Conservation (phyloP, 2,888 invertebrate species). For the Anorthoa munda region DNA sequence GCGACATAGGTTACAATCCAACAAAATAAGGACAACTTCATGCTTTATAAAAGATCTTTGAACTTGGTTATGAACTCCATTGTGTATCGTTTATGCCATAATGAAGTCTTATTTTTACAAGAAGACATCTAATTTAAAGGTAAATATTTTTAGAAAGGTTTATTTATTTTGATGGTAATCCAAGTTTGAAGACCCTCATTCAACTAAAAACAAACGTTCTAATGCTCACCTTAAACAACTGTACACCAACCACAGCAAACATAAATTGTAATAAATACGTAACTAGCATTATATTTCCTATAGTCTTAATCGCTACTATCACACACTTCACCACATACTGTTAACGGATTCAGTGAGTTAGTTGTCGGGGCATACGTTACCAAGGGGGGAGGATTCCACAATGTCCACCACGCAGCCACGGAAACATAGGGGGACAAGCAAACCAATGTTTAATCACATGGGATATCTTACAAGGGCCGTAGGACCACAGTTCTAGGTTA, state of each 20-base stretch:
- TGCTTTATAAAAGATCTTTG: constrained; percentile 38
- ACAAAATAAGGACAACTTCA: constrained; percentile 22
- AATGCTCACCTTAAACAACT: constrained; percentile 98
- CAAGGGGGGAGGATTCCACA: constrained; percentile 79
- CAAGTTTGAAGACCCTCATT: constrained; percentile 45
- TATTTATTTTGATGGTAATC: background rate
- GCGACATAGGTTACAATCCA: constrained; percentile 36
- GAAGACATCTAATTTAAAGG: background rate
- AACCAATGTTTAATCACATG: constrained; percentile 85
- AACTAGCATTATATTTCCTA: constrained; percentile 99
- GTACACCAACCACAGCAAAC: constrained; percentile 99
- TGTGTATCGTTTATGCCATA: background rate
- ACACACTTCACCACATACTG: constrained; percentile 99
- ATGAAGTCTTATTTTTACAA: background rate
- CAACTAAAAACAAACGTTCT: constrained; percentile 26
- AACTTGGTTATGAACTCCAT: constrained; percentile 3
- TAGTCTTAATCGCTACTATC: constrained; percentile 99
- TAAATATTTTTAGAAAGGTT: constrained; percentile 1
- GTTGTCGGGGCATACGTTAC: constrained; percentile 86
- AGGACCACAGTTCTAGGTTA: constrained; percentile 72
- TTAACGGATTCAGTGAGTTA: constrained; percentile 80
- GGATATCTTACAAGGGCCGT: constrained; percentile 69
- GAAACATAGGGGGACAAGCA: constrained; percentile 89
- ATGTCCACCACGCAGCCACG: constrained; percentile 84
- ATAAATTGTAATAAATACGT: constrained; percentile 99